A percentile compares a stretch with the other conserved stretches of the same genome.
Evolutionary conservation across 1,140 invertebrate species (phyloP).

Genomic region (Anthonomus grandis): DNA sequence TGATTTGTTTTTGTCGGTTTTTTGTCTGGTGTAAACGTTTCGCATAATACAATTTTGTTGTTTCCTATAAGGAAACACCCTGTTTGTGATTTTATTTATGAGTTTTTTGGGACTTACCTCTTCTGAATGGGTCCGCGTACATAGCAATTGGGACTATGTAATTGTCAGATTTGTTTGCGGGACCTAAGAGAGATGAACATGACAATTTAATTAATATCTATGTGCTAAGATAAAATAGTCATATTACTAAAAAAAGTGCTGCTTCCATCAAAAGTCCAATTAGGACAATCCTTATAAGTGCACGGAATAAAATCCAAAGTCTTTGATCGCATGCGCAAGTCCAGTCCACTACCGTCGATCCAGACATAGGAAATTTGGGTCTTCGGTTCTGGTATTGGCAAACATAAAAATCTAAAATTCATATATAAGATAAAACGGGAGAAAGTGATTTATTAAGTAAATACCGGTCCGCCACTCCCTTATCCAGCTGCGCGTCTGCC

Average conservation of each 20-base stretch:
- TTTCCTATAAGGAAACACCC: slow-evolving; percentile 4
- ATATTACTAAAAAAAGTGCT: slow-evolving; percentile 54
- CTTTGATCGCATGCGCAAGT: slow-evolving; percentile 57
- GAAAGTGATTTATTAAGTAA: not conserved
- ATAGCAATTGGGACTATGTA: slow-evolving; percentile 85
- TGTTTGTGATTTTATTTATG: not conserved
- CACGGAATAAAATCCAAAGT: slow-evolving; percentile 39
- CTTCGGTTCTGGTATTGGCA: slow-evolving; percentile 66
- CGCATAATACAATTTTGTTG: slow-evolving; percentile 88
- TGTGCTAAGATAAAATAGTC: not conserved
- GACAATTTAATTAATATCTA: not conserved
- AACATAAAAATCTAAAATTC: slow-evolving; percentile 46
- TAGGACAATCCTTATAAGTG: slow-evolving; percentile 70
- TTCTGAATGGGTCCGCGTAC: slow-evolving; percentile 90
- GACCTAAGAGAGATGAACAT: slow-evolving; percentile 49
- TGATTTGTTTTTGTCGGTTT: slow-evolving; percentile 69
- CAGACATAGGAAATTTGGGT: slow-evolving; percentile 80
- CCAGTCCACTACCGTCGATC: slow-evolving; percentile 85
- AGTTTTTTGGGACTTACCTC: slow-evolving; percentile 58
- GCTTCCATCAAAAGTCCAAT: slow-evolving; percentile 96
- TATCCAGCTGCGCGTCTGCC: slow-evolving; percentile 1
- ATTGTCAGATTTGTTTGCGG: slow-evolving; percentile 81
- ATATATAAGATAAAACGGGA: not conserved
- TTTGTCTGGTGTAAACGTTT: slow-evolving; percentile 63
- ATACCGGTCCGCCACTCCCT: not conserved